Conservation (phyloP, 2,888 invertebrate genomes). For the Adelognathus sp. region DNA sequence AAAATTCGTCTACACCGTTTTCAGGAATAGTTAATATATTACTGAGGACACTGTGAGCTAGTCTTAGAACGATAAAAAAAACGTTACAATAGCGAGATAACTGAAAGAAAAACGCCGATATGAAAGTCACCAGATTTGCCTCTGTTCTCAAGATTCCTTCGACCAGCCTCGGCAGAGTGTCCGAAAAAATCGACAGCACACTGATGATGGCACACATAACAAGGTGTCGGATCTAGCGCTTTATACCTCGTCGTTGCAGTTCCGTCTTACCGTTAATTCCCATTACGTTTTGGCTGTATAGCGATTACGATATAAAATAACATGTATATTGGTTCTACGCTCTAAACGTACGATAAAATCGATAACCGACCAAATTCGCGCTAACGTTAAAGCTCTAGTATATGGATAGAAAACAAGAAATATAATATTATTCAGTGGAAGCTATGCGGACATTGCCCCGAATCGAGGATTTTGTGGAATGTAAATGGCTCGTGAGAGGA, state of each 20-base stretch:
- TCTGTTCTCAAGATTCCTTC: background rate
- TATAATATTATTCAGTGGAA: constrained; percentile 11
- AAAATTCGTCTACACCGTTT: background rate
- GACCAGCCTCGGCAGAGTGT: background rate
- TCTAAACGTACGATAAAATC: constrained; percentile 31
- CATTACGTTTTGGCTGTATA: constrained; percentile 42
- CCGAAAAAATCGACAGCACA: background rate
- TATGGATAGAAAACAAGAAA: background rate
- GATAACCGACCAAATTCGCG: constrained; percentile 35
- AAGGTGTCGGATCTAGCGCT: constrained; percentile 11
- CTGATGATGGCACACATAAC: constrained; percentile 33
- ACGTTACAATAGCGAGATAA: background rate
- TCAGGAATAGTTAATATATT: background rate
- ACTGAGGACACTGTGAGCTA: background rate
- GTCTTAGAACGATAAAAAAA: background rate
- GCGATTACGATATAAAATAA: constrained; percentile 39
- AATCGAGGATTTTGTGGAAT: constrained; percentile 51
- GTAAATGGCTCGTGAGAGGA: constrained; percentile 35
- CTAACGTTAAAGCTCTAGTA: constrained; percentile 43
- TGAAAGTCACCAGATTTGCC: background rate
- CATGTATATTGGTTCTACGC: constrained; percentile 22
- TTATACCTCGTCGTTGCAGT: background rate
- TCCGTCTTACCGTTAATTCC: background rate
- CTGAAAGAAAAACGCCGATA: background rate
- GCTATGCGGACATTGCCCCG: constrained; percentile 36